Conservation (phyloP, 2,113 vertebrate species). For the Empidonax traillii region DNA sequence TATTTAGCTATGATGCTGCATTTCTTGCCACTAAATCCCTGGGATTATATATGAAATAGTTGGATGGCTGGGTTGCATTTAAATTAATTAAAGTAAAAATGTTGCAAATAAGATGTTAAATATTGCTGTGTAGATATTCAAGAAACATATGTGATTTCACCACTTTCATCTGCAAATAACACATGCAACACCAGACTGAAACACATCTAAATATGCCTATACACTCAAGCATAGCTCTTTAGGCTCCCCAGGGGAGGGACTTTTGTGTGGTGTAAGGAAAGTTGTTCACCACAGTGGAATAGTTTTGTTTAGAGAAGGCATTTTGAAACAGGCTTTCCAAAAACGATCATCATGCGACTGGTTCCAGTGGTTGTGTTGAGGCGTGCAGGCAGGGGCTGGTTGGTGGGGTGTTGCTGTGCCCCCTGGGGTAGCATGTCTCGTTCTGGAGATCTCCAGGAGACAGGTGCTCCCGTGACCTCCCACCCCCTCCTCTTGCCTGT, state of each 20-base stretch:
- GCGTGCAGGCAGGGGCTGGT: neutral
- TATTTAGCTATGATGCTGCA: neutral
- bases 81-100: conserved; percentile 23
- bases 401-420: neutral
- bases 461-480: neutral
- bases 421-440: neutral
- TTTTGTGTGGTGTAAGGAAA: neutral
- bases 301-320: neutral
- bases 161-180: neutral
- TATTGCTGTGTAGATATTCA: neutral
- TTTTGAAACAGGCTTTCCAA: neutral
- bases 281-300: neutral
- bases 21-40: neutral
- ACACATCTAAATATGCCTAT: neutral
- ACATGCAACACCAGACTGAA: neutral
- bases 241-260: neutral
- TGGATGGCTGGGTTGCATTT: neutral
- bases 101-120: neutral
- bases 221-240: neutral
- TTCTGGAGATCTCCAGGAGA: neutral
- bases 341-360: rapidly evolving
- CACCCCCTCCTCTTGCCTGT: neutral
- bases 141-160: neutral
- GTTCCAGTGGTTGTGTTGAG: neutral
- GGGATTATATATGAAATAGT: neutral